A percentile compares a stretch with the other conserved stretches of the same genome.
Conservation (phyloP, 2,888 invertebrate genomes). For the Monoplex corrugatus region DNA sequence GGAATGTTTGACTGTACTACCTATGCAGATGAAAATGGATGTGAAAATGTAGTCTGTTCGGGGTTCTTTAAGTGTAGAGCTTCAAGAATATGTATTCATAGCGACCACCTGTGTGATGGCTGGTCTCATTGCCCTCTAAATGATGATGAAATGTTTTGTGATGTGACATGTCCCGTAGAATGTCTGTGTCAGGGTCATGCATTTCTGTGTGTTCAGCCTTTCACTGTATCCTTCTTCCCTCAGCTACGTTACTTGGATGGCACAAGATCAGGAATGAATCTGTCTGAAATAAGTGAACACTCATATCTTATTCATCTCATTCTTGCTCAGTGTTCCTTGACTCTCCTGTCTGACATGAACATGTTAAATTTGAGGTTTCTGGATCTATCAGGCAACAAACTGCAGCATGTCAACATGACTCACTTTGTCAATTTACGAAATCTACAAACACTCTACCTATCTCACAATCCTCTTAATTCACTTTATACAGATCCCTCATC, state of each 20-base stretch:
- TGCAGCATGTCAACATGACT: background rate
- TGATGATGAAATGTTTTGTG: slow-evolving; percentile 10
- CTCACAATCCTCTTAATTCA: slow-evolving; percentile 1
- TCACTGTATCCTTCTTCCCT: background rate
- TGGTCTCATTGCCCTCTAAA: background rate
- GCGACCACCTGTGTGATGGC: slow-evolving; percentile 24
- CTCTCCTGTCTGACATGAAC: background rate
- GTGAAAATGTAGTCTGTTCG: too few relatives aligned
- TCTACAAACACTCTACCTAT: background rate
- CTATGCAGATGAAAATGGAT: too few relatives aligned
- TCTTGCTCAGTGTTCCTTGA: background rate
- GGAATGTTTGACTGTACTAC: too few relatives aligned
- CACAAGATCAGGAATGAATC: background rate
- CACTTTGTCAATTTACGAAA: background rate
- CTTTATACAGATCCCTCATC: background rate
- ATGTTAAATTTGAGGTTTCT: background rate
- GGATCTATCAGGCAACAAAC: background rate
- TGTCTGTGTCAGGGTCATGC: slow-evolving; percentile 26
- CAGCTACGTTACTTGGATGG: slow-evolving; percentile 8
- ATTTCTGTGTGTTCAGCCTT: background rate
- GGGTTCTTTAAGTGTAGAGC: too few relatives aligned
- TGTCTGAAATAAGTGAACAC: background rate
- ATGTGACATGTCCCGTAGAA: background rate
- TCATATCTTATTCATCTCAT: background rate
- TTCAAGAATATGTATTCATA: background rate